Base-by-base conservation (phyloP, 2,888 invertebrate species). In the Tetragonisca angustula region DNA sequence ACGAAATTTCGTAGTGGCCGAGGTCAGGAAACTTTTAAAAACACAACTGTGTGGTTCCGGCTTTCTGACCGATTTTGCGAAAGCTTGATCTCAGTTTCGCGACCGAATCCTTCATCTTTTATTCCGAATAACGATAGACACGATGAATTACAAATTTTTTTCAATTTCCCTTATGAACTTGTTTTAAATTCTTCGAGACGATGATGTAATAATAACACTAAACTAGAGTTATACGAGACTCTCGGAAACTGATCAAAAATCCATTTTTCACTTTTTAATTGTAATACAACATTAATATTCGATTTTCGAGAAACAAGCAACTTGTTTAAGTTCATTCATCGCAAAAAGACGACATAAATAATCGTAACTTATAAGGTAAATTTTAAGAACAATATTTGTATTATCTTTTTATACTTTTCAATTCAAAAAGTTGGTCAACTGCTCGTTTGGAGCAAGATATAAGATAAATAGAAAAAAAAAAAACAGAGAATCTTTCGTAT, bases 11-110 rank as follows among this genome's bases (percentile, higher is more conserved):
- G 11, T 9, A 43, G 17, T 64, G 69, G 36, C 36, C 5, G 49
- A 4, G 69, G 59, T n/a, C 24, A 49, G 68, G 17, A 64, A 81
- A 82, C 81, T 81, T 81, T 74, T 50, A 59, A 69, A 81, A 81
- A 73, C 56, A 81, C 67, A 62, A 32, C 81, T 50, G 64, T 56
- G 64, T 50, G 65, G 36, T 21, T 62, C 36, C 52, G 71, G 36
- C 65, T 43, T 19, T 15, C 49, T 27, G 2, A 6, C 11, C 2
- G 50, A 65, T 70, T 78, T 80, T 71, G n/a, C 15, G 50, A 24
- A 24, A 21, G 36, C 6, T 62, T 21, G 11, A 24, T 49, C 68
- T 65, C 49, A 21, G 32, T 68, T 27, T 62, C 24, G 61, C 19
- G 24, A 52, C 11, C 5, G 17, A 67, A 72, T 56, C 17, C 6